Evolutionary conservation across 2,113 vertebrate species (phyloP).

Genomic region (Albula glossodonta): DNA sequence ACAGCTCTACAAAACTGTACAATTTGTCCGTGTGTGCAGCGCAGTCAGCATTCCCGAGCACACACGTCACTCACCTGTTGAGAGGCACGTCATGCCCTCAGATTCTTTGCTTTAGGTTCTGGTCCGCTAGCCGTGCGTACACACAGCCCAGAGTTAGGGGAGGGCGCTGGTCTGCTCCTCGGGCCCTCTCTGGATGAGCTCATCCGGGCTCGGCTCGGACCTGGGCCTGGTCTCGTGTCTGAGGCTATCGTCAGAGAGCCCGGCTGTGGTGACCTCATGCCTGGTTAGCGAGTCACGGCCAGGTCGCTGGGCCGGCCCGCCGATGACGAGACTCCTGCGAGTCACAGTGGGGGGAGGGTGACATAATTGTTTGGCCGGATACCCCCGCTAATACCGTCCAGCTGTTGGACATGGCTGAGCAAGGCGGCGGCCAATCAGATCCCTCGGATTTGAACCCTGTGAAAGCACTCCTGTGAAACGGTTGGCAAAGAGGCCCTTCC

Average conservation of each 20-base stretch:
- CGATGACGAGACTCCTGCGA: neutral
- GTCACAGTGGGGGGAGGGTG: conserved; percentile 23
- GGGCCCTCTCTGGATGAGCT: neutral
- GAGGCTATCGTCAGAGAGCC: neutral
- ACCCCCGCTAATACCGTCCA: neutral
- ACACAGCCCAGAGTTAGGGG: neutral
- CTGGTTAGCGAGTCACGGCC: neutral
- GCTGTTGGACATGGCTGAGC: neutral
- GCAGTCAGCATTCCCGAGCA: neutral
- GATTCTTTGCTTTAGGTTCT: neutral
- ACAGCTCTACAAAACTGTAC: no score
- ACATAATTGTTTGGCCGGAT: conserved; percentile 16
- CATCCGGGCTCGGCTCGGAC: neutral
- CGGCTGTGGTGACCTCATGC: conserved; percentile 17
- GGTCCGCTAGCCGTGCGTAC: neutral
- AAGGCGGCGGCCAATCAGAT: neutral
- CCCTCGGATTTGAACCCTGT: neutral
- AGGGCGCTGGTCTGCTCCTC: neutral
- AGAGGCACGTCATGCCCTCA: neutral
- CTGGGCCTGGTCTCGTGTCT: neutral
- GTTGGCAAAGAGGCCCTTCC: no score
- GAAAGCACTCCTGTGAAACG: neutral
- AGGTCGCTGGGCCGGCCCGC: neutral
- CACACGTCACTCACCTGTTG: neutral
- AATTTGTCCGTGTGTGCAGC: no score